phyloP scores from a whole-genome alignment of 2,888 invertebrate species.

The Erynnis tages region DNA sequence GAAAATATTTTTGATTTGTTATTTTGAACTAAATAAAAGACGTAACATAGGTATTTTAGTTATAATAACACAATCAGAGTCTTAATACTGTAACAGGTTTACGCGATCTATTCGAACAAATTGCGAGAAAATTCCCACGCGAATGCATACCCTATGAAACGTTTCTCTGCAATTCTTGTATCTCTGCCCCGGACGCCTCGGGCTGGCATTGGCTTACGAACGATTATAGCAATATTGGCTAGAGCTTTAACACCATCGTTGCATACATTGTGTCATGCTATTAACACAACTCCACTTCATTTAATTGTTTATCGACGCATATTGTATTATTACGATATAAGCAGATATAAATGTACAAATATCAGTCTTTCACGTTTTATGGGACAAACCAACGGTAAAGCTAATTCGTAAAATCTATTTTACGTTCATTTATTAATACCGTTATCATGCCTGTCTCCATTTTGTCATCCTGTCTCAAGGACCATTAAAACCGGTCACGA shows the following conservation, averaged over 20 bases:
- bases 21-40: not conserved
- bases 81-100: constrained; percentile 21
- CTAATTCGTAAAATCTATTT: constrained; percentile 5
- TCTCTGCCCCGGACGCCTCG: constrained; percentile 4
- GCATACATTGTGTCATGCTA: constrained; percentile 16
- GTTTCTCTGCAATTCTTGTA: constrained; percentile 9
- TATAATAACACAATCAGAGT: constrained; percentile 16
- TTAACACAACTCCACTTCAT: not conserved
- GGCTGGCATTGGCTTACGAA: constrained; percentile 11
- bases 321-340: not conserved
- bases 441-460: not conserved
- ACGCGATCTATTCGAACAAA: constrained; percentile 19
- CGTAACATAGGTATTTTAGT: constrained; percentile 5
- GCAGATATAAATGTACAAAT: not conserved
- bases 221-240: constrained; percentile 13
- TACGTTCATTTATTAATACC: not conserved
- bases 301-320: not conserved
- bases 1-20: not conserved
- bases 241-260: constrained; percentile 7
- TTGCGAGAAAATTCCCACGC: constrained; percentile 23
- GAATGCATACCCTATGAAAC: not conserved
- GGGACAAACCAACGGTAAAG: not conserved
- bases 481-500: not conserved
- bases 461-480: not conserved
- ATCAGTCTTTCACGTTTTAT: too few relatives aligned